phyloP scores from a whole-genome alignment of 2,113 vertebrate species.

The Eolophus roseicapilla region DNA sequence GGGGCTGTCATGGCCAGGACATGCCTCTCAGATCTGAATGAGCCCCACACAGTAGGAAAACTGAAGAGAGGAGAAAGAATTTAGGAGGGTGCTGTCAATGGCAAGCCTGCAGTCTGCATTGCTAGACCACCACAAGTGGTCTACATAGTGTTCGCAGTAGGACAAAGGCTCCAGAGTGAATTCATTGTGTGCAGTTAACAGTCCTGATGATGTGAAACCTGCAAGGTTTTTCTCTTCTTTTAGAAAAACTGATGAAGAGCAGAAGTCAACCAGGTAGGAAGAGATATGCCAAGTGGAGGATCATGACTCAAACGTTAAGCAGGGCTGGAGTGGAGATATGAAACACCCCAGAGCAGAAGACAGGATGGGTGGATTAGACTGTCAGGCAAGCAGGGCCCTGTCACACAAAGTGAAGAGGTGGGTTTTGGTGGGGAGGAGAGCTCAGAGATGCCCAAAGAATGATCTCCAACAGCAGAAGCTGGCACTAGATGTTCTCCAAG shows the following conservation, averaged over 20 bases:
- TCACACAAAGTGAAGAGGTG: not conserved
- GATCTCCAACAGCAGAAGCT: not conserved
- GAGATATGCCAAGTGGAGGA: not conserved
- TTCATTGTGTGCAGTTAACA: not conserved
- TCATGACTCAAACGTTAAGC: not conserved
- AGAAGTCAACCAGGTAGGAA: not conserved
- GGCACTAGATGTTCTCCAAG: not conserved
- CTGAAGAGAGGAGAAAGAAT: not conserved
- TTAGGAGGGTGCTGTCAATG: not conserved
- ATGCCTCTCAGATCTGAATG: not conserved
- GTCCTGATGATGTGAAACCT: not conserved
- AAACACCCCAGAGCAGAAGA: not conserved
- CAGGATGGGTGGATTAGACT: not conserved
- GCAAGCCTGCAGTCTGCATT: not conserved
- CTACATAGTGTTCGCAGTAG: accelerated
- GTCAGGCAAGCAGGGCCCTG: not conserved
- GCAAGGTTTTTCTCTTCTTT: not conserved
- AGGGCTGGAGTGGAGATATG: not conserved
- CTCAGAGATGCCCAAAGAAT: not conserved
- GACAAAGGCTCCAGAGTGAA: not conserved
- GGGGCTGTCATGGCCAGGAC: not conserved
- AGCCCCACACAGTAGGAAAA: not conserved
- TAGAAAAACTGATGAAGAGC: not conserved
- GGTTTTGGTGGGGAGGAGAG: not conserved
- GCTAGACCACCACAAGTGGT: not conserved